Base-by-base conservation (phyloP, 2,113 vertebrate species). In the Triplophysa dalaica region DNA sequence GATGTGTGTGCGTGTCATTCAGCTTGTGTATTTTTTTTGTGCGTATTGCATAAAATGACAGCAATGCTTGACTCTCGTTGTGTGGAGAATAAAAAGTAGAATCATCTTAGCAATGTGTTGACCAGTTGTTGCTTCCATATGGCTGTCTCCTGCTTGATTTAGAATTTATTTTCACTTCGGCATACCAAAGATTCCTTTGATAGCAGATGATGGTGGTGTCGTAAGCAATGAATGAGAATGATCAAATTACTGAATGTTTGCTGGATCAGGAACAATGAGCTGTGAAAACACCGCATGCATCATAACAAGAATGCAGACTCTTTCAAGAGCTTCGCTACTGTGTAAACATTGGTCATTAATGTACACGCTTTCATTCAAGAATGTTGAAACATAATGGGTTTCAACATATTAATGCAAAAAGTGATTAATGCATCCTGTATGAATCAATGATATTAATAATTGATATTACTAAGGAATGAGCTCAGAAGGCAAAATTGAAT, bases 231-330 rank as follows among this genome's bases (percentile, higher is more conserved):
- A 78, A 52, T 10, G 22, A 62, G 26, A 66, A 26, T 33, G 66
- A 50, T 60, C 52, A 52, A 69, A 65, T 66, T 38, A 38, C 33
- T 38, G 7, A 38, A 61, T 9, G 33, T 38, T 67, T 74, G 54
- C 48, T 16, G 24, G 64, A 29, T 33, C 63, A 69, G 45, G 13
- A 26, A 67, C 64, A 48, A 29, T 69, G 69, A 68, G 69, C 76
- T 74, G 62, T 76, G 77, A 66, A 70, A 67, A 72, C 41, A n/a
- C 67, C 61, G 45, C 38, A 58, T 16, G 38, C 24, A 70, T 19
- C 60, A 21, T 70, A 29, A 76, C 61, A 16, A 52, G 19, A 21
- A 33, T 8, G 43, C 26, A 26, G 16, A 48, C 24, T 33, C 17
- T 12, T 11, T 8, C 9, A 45, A 45, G 43, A 45, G 43, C 10